These are phyloP conservation scores for Stenolophus ochropezus DNA, from an alignment of 2,888 invertebrate species.

Conservation along the genomic window DNA sequence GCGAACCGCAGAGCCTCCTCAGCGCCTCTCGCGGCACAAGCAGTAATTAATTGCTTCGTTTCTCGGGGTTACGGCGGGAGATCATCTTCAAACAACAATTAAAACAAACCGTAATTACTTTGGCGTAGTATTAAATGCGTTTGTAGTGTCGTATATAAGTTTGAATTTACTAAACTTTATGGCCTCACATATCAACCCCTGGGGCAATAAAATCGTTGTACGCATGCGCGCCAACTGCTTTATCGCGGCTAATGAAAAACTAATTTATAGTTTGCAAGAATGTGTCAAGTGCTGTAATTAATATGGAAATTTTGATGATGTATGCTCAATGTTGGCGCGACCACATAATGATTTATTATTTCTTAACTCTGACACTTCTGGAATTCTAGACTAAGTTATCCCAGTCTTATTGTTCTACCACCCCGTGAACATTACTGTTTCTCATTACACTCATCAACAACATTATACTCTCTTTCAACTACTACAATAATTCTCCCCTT, in stretches of 20 bases:
- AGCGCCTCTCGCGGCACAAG: slow-evolving; percentile 30
- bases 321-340: slow-evolving; percentile 1
- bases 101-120: slow-evolving; percentile 60
- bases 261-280: slow-evolving; percentile 33
- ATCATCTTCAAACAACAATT: slow-evolving; percentile 60
- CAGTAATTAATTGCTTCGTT: slow-evolving; percentile 56
- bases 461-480: no score
- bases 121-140: slow-evolving; percentile 58
- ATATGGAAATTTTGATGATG: slow-evolving; percentile 22
- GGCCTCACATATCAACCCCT: slow-evolving; percentile 58
- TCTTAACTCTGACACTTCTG: not conserved
- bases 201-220: slow-evolving; percentile 58
- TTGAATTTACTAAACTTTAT: slow-evolving; percentile 59
- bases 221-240: slow-evolving; percentile 37
- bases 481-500: no score
- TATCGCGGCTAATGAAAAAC: slow-evolving; percentile 21
- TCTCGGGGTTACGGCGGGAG: slow-evolving; percentile 47
- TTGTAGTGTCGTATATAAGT: slow-evolving; percentile 60
- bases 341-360: not conserved
- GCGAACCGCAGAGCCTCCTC: slow-evolving; percentile 9
- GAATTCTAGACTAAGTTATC: not conserved
- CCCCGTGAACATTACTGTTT: not conserved
- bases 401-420: not conserved
- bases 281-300: slow-evolving; percentile 30
- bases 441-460: no score